Evolutionary conservation across 2,113 vertebrate species (phyloP).

Genomic region (Eulemur macaco): DNA sequence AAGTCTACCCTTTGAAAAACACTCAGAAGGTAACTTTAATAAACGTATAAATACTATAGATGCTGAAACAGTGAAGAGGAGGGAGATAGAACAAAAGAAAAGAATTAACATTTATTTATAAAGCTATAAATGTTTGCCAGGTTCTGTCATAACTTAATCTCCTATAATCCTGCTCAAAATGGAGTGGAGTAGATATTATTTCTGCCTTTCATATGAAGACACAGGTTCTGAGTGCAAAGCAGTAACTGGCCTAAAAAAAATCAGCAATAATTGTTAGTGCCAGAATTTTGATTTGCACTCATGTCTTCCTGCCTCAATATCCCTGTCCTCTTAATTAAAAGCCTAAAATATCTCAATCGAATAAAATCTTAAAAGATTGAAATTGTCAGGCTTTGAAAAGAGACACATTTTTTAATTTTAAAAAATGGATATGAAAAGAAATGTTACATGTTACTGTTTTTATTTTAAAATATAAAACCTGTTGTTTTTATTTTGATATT

Average conservation of each 20-base stretch:
- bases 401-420: not conserved
- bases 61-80: not conserved
- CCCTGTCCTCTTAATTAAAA: not conserved
- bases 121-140: constrained; percentile 6
- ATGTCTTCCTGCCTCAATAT: not conserved
- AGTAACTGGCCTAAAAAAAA: not conserved
- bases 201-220: not conserved
- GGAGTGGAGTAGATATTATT: not conserved
- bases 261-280: not conserved
- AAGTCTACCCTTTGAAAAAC: not conserved
- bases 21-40: not conserved
- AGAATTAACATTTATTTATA: not conserved
- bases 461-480: constrained; percentile 3
- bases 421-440: constrained; percentile 25
- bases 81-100: not conserved
- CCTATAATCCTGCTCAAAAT: not conserved
- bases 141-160: not conserved
- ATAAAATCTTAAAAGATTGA: constrained; percentile 32
- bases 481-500: constrained; percentile 33
- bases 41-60: not conserved
- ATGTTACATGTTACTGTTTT: not conserved
- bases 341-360: not conserved
- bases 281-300: not conserved
- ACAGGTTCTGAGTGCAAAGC: not conserved
- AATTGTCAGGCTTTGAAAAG: not conserved